Evolutionary conservation across 1,140 invertebrate species (phyloP).

Genomic region (Leptinotarsa defecta): DNA sequence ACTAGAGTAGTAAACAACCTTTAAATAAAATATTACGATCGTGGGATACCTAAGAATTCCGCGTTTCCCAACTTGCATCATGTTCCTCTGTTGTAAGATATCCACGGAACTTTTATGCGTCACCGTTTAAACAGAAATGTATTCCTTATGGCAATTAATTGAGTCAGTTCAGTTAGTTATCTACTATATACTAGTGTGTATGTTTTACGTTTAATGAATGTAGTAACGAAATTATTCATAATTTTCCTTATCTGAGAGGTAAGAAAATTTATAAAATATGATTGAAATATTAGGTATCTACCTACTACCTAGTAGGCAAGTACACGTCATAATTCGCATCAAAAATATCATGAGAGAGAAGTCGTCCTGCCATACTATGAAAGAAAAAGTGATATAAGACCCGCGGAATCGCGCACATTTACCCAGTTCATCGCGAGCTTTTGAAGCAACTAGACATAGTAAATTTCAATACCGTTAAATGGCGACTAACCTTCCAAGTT

Average conservation of each 20-base stretch:
- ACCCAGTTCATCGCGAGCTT: conserved; percentile 30
- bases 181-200: background rate
- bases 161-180: background rate
- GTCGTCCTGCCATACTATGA: background rate
- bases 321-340: background rate
- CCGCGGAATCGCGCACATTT: conserved; percentile 17
- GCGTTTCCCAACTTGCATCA: conserved; percentile 1
- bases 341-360: background rate
- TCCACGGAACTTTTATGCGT: conserved; percentile 2
- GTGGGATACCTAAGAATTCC: background rate
- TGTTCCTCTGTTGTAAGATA: background rate
- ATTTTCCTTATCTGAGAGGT: background rate
- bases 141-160: background rate
- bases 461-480: conserved; percentile 21
- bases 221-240: background rate
- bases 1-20: no score
- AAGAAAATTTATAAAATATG: background rate
- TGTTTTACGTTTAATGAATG: background rate
- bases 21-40: no score
- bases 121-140: background rate
- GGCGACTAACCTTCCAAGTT: conserved; percentile 16
- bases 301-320: background rate
- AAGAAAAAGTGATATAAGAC: conserved; percentile 28
- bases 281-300: background rate
- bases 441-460: background rate